phyloP scores from a whole-genome alignment of 2,797 vertebrate species.

The Peromyscus eremicus region DNA sequence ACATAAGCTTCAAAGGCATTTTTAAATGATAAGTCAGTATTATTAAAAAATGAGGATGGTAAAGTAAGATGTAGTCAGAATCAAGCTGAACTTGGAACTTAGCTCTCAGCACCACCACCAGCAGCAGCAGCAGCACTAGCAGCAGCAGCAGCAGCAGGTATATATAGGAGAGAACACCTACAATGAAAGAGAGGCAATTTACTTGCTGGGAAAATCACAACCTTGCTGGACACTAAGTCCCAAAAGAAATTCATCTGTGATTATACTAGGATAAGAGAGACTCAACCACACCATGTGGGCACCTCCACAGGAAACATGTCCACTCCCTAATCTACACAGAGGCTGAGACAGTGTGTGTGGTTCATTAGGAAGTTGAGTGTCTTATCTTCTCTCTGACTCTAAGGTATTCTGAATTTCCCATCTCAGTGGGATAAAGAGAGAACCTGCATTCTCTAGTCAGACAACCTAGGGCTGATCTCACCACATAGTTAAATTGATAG shows the following conservation, averaged over 20 bases:
- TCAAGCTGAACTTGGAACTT: neutral
- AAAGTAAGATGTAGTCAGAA: conserved; percentile 10
- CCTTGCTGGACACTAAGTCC: neutral
- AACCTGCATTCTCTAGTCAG: neutral
- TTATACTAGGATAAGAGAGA: neutral
- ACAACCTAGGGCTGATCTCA: neutral
- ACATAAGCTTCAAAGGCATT: neutral
- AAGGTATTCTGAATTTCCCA: neutral
- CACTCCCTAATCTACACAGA: neutral
- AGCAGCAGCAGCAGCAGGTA: neutral
- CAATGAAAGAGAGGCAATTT: neutral
- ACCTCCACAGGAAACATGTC: neutral
- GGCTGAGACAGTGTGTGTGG: neutral
- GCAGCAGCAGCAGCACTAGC: too few relatives aligned
- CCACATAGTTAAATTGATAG: neutral
- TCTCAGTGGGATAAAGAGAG: neutral
- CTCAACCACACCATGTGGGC: too few relatives aligned
- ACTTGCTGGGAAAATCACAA: neutral
- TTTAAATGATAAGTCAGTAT: conserved; percentile 28
- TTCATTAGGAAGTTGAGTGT: neutral
- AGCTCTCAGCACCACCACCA: neutral
- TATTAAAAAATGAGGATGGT: neutral
- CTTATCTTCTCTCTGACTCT: conserved; percentile 4
- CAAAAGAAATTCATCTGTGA: neutral
- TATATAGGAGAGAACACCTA: neutral